phyloP scores from a whole-genome alignment of 2,797 vertebrate genomes.

The Brachyalestes nurse region DNA sequence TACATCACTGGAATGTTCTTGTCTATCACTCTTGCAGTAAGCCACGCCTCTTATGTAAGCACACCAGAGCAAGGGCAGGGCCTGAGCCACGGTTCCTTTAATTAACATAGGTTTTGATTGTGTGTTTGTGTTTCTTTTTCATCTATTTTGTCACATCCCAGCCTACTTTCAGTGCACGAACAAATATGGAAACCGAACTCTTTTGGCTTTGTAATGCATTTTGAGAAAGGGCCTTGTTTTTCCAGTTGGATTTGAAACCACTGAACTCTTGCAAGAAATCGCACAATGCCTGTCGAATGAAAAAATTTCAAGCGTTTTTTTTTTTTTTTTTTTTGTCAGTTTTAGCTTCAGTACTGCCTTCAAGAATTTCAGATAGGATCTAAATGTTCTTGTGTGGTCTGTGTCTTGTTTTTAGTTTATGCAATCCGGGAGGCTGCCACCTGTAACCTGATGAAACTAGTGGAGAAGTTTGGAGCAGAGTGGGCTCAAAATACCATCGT shows the following conservation, averaged over 20 bases:
- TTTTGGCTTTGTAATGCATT: background rate
- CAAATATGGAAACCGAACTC: no score
- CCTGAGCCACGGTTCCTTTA: background rate
- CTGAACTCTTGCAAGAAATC: background rate
- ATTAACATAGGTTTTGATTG: background rate
- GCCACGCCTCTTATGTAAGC: constrained; percentile 70
- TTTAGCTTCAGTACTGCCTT: background rate
- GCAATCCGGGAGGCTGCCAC: constrained; percentile 91
- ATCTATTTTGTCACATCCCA: background rate
- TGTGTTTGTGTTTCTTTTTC: background rate
- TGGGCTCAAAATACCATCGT: constrained; percentile 93
- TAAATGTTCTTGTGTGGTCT: background rate
- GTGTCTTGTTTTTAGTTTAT: constrained; percentile 75
- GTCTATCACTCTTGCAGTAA: constrained; percentile 41
- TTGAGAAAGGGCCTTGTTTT: background rate
- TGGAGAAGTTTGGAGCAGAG: constrained; percentile 91
- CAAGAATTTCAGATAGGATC: background rate
- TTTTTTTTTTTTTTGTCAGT: background rate
- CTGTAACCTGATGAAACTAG: constrained; percentile 90
- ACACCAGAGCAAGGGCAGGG: constrained; percentile 46
- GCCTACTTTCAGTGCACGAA: no score
- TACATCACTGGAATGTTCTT: constrained; percentile 78
- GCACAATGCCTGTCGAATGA: background rate
- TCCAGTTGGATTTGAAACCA: background rate
- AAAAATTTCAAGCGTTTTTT: background rate